Conservation (phyloP, 2,113 vertebrate species). For the Paramisgurnus dabryanus region DNA sequence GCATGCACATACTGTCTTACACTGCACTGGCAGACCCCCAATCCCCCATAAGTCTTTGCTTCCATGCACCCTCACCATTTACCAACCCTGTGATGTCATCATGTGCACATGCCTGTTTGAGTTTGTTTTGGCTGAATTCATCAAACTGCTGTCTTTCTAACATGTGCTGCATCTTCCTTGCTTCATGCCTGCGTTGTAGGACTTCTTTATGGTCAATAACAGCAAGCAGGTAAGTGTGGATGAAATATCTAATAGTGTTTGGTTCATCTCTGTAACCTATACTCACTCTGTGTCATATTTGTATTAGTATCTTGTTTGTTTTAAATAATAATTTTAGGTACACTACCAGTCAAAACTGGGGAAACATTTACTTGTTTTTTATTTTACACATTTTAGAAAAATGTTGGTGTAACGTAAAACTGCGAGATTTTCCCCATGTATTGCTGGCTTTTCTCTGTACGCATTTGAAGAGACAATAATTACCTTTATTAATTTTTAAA, state of each 20-base stretch:
- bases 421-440: too few relatives aligned
- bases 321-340: background rate
- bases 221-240: slow-evolving; percentile 93
- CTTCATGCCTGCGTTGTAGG: slow-evolving; percentile 95
- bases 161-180: slow-evolving; percentile 88
- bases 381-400: background rate
- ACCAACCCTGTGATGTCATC: slow-evolving; percentile 49
- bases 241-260: slow-evolving; percentile 20
- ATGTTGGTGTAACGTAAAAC: background rate
- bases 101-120: slow-evolving; percentile 61
- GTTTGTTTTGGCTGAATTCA: slow-evolving; percentile 77
- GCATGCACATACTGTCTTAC: slow-evolving; percentile 28
- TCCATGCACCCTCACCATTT: slow-evolving; percentile 50
- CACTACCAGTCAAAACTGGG: background rate
- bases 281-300: background rate
- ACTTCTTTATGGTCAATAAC: slow-evolving; percentile 98
- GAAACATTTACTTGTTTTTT: background rate
- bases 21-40: slow-evolving; percentile 12
- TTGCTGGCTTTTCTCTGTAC: too few relatives aligned
- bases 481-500: too few relatives aligned
- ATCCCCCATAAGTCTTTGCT: slow-evolving; percentile 31
- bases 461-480: too few relatives aligned
- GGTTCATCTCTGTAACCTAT: background rate
- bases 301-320: too few relatives aligned
- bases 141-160: slow-evolving; percentile 88